phyloP scores from a whole-genome alignment of 2,888 invertebrate genomes.

The Thyatira batis region DNA sequence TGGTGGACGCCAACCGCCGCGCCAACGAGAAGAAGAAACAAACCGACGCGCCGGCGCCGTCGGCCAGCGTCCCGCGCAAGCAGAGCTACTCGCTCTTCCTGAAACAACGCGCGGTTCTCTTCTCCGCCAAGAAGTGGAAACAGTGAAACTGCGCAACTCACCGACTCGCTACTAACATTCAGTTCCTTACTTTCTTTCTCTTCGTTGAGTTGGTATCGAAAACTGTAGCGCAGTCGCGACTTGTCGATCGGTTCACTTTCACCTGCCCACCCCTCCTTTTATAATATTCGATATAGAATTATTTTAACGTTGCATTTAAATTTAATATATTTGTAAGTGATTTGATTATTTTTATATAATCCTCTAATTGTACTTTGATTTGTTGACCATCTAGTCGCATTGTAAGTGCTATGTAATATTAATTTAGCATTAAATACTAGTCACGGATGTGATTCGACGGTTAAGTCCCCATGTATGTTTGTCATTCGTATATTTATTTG shows the following conservation, averaged over 20 bases:
- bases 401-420: slow-evolving; percentile 12
- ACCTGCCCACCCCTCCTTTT: slow-evolving; percentile 71
- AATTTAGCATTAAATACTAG: slow-evolving; percentile 4
- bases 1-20: slow-evolving; percentile 38
- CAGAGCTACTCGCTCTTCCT: slow-evolving; percentile 79
- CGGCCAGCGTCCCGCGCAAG: slow-evolving; percentile 50
- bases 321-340: slow-evolving; percentile 32
- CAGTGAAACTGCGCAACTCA: slow-evolving; percentile 42
- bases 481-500: background rate
- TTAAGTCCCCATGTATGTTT: background rate
- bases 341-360: slow-evolving; percentile 32
- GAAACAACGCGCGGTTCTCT: slow-evolving; percentile 76
- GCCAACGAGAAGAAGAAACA: slow-evolving; percentile 34
- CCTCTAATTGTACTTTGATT: slow-evolving; percentile 15
- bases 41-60: slow-evolving; percentile 17
- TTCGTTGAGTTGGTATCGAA: slow-evolving; percentile 26
- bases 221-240: slow-evolving; percentile 38
- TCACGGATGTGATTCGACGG: background rate
- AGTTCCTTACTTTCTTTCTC: slow-evolving; percentile 8
- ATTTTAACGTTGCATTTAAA: slow-evolving; percentile 34
- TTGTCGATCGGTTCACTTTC: slow-evolving; percentile 34
- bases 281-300: slow-evolving; percentile 15
- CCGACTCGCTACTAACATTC: slow-evolving; percentile 19
- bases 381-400: slow-evolving; percentile 30
- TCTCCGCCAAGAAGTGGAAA: slow-evolving; percentile 81